A percentile compares a stretch with the other conserved stretches of the same genome.
Conservation (phyloP, 2,888 invertebrate genomes). For the Lithosia quadra region DNA sequence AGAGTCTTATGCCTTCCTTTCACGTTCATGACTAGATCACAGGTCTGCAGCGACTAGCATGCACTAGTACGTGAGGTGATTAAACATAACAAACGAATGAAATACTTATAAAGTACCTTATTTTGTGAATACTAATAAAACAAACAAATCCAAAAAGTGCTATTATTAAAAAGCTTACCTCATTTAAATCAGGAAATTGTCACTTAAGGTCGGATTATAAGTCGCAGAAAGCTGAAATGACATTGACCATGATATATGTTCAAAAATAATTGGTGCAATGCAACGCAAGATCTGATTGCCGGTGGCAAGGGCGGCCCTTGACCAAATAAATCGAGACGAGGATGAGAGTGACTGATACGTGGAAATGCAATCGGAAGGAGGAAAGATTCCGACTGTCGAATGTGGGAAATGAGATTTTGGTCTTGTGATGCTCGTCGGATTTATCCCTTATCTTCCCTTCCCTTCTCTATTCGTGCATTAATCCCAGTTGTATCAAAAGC, state of each 20-base stretch:
- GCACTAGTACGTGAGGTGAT: too few species aligned
- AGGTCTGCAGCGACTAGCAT: too few species aligned
- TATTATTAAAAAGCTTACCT: background rate
- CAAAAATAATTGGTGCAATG: constrained; percentile 12
- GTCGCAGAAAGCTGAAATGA: constrained; percentile 10
- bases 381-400: background rate
- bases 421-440: background rate
- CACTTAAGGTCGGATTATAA: background rate
- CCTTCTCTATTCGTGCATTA: background rate
- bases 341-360: constrained; percentile 1
- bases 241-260: constrained; percentile 14
- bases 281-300: constrained; percentile 1
- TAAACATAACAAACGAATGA: too few species aligned
- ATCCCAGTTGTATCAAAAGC: too few species aligned
- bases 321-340: constrained; percentile 1
- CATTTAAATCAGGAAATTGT: constrained; percentile 8
- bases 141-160: background rate
- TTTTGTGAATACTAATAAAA: too few species aligned
- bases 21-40: too few species aligned
- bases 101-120: too few species aligned
- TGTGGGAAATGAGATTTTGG: background rate
- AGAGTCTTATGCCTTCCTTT: too few species aligned
- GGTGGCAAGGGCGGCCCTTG: constrained; percentile 19
- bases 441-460: background rate
- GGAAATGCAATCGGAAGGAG: background rate